Base-by-base conservation (phyloP, 37 sponge, comb jelly and placozoan species). In the Amphimedon queenslandica region DNA sequence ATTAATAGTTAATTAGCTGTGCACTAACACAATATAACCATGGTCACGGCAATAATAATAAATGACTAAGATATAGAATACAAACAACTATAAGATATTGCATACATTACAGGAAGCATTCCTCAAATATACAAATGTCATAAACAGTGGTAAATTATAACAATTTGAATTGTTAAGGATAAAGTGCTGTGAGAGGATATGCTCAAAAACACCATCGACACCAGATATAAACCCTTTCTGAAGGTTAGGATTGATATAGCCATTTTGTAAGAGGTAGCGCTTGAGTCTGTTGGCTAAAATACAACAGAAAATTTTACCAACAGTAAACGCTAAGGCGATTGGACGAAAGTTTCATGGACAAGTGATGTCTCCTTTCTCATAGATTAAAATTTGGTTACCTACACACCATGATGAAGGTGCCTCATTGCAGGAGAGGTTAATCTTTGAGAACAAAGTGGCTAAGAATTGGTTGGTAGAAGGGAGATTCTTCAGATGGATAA, bases 81-180 rank as follows among this genome's bases (percentile, higher is more conserved):
- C n/a, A n/a, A n/a, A n/a, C n/a, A n/a, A n/a, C n/a, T n/a, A n/a
- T n/a, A n/a, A n/a, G n/a, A n/a, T n/a, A n/a, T n/a, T n/a, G n/a
- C n/a, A n/a, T n/a, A n/a, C n/a, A n/a, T n/a, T n/a, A 0, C 74
- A 73, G 73, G 73, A 80, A 1, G 81, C 81, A 72, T 80, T 80
- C 4, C 41, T 3, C 3, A 80, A 33, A 30, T 80, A 73, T 0
- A 80, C 1, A 39, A 80, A 73, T 32, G 74, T 72, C 8, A 80
- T 3, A 8, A 33, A 28, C 0, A 80, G 74, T 0, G 74, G 81
- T 31, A 66, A 23, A 3, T 42, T 32, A 28, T 72, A 53, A 0
- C 41, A 51, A 0, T 61, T 23, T 32, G 81, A 73, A 37, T 80
- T 72, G 20, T 73, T 29, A 2, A 80, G 0, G 37, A 80, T 66